Base-by-base conservation (phyloP, 2,888 invertebrate species). In the Acleris sparsana region DNA sequence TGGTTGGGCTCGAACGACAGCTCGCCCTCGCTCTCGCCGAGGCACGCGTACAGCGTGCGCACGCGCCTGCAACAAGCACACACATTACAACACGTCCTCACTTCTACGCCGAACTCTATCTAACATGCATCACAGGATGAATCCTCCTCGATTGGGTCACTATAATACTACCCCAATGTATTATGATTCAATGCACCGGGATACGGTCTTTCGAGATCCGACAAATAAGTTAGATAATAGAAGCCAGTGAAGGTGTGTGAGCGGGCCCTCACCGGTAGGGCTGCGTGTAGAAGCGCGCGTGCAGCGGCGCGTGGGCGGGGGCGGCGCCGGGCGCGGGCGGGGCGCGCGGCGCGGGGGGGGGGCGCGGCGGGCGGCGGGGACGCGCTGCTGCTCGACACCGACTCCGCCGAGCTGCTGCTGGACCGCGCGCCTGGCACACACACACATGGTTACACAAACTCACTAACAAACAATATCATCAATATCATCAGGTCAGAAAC, bases 1-100 rank as follows among this genome's bases (percentile, higher is more conserved):
- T 99, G 97, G 94, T 99, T 99, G 71, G 99, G 98, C 93, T 99
- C 98, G 93, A 99, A 99, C 33, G 98, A 98, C 75, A 99, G 93
- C 93, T 99, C 99, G 71, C 98, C 97, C 83, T 98, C 98, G 89
- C 98, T 97, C 93, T 99, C 99, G 63, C 98, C 99, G 74, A 98
- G 94, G 86, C 99, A 99, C 60, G 98, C 97, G 92, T 99, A 99
- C 74, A 99, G 93, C 61, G 99, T 99, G 80, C 98, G 94, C 70
- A 99, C 99, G 83, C 97, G 94, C 86, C 97, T 96, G 86, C 29
- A 2, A 20, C 33, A 49, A 6, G 6, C 6, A 29, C n/a, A 44
- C 7, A 20, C 44, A 18, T 5, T 33, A 44, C 17, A n/a, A 9
- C 52, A 17, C 52, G n/a, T 6, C 43, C 13, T 0, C 44, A 5